Evolutionary conservation across 2,888 invertebrate species (phyloP).

Genomic region (Eledona agricola): DNA sequence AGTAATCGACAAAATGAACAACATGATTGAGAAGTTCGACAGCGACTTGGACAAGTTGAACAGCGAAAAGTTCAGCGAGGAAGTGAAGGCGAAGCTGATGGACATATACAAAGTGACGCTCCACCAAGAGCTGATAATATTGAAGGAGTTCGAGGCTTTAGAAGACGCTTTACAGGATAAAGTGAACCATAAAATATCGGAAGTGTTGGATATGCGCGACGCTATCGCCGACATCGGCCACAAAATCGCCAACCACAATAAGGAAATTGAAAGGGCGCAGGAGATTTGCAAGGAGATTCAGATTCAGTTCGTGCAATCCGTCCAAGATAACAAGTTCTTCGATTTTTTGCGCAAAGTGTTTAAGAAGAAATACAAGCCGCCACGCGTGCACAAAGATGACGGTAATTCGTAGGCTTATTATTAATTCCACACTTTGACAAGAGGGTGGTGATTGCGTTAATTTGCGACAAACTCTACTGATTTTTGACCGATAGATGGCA

Average conservation of each 20-base stretch:
- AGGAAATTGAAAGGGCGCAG: slow-evolving; percentile 61
- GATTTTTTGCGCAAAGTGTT: slow-evolving; percentile 83
- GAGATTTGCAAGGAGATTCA: slow-evolving; percentile 65
- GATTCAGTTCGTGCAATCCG: slow-evolving; percentile 66
- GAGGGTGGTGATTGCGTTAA: no score
- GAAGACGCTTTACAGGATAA: slow-evolving; percentile 70
- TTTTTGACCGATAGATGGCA: no score
- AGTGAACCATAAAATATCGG: slow-evolving; percentile 50
- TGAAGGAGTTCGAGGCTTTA: slow-evolving; percentile 76
- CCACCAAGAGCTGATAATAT: slow-evolving; percentile 77
- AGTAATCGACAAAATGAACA: slow-evolving; percentile 68
- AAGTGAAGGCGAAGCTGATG: slow-evolving; percentile 68
- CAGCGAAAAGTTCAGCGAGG: slow-evolving; percentile 67
- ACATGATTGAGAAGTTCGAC: slow-evolving; percentile 73
- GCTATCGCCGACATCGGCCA: slow-evolving; percentile 64
- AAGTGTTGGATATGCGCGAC: slow-evolving; percentile 66
- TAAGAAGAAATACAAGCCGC: slow-evolving; percentile 81
- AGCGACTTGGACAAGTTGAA: slow-evolving; percentile 67
- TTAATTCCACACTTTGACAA: no score
- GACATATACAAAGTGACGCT: slow-evolving; percentile 72
- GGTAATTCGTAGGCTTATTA: no score
- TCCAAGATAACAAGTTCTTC: slow-evolving; percentile 78
- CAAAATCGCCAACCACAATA: slow-evolving; percentile 65
- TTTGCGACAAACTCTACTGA: no score
- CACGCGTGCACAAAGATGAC: slow-evolving; percentile 67